Percentiles rank a stretch among this genome's conserved stretches.
Conservation (phyloP, 2,797 vertebrate species). For the Sebastes matsubarae region DNA sequence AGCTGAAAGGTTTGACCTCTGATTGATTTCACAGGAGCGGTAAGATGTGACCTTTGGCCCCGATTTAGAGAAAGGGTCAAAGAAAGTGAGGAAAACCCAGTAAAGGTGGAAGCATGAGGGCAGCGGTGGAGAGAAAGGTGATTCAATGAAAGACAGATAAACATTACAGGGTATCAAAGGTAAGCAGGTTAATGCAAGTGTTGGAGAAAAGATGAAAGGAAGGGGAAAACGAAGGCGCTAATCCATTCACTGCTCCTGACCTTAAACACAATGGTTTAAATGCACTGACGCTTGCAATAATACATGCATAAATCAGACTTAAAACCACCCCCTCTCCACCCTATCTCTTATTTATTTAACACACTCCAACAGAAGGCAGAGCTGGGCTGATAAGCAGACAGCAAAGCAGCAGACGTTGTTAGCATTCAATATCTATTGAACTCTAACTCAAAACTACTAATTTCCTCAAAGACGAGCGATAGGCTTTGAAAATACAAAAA, state of each 20-base stretch:
- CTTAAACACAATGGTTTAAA: slow-evolving; percentile 18
- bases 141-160: slow-evolving; percentile 10
- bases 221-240: not conserved
- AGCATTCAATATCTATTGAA: slow-evolving; percentile 34
- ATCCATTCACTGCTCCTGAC: slow-evolving; percentile 17
- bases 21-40: slow-evolving; percentile 43
- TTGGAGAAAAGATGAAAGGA: slow-evolving; percentile 24
- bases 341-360: slow-evolving; percentile 17
- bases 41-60: slow-evolving; percentile 48
- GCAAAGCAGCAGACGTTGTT: slow-evolving; percentile 26
- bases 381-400: slow-evolving; percentile 39
- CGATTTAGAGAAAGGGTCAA: slow-evolving; percentile 5
- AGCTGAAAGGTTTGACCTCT: slow-evolving; percentile 35
- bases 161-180: slow-evolving; percentile 7
- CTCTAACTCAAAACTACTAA: slow-evolving; percentile 41
- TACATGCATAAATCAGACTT: slow-evolving; percentile 30
- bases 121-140: not conserved
- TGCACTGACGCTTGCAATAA: slow-evolving; percentile 4
- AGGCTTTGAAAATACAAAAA: slow-evolving; percentile 35
- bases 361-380: slow-evolving; percentile 17
- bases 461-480: slow-evolving; percentile 46
- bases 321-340: not conserved
- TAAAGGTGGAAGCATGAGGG: slow-evolving; percentile 2
- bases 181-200: slow-evolving; percentile 19
- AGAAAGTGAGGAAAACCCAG: slow-evolving; percentile 18